phyloP scores from a whole-genome alignment of 2,888 invertebrate species.

The Eupithecia tripunctaria region DNA sequence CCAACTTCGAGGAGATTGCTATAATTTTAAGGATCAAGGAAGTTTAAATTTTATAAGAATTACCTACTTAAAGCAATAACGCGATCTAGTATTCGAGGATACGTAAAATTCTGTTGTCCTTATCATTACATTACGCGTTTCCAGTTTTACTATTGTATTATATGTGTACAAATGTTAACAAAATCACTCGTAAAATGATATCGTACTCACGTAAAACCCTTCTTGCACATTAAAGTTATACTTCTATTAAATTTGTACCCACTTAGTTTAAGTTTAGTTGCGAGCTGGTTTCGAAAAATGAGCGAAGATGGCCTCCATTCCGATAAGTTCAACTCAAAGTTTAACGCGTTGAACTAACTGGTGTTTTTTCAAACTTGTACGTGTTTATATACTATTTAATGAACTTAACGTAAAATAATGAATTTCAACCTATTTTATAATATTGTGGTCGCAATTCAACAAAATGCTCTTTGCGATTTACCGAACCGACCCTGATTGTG shows the following conservation, averaged over 20 bases:
- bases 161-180: neutral
- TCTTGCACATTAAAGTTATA: neutral
- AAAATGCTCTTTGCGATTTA: neutral
- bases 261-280: neutral
- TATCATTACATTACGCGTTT: neutral
- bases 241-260: no score
- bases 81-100: neutral
- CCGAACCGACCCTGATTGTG: neutral
- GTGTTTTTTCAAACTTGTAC: no score
- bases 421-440: no score
- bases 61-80: neutral
- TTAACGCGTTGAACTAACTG: no score
- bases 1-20: neutral
- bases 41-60: neutral
- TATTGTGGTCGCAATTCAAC: neutral
- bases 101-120: neutral
- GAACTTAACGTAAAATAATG: no score
- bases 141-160: neutral
- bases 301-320: neutral
- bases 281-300: neutral
- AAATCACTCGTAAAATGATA: neutral
- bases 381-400: no score
- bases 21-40: neutral
- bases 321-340: no score
- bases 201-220: neutral